These are phyloP conservation scores for Zaprionus taronus DNA, from an alignment of 1,140 invertebrate species.

Conservation along the genomic window DNA sequence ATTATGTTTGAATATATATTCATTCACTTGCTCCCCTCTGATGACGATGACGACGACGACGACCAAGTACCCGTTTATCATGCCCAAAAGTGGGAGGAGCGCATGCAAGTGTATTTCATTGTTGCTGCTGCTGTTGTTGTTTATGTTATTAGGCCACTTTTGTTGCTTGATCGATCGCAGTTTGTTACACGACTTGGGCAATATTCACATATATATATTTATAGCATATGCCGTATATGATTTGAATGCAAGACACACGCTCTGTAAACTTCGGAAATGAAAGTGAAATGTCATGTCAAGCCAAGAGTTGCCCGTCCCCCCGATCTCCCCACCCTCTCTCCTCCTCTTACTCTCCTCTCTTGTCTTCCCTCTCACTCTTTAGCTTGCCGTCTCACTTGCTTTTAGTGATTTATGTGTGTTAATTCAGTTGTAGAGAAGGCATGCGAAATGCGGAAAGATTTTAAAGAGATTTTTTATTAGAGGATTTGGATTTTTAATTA, in stretches of 20 bases:
- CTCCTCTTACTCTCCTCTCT: neutral
- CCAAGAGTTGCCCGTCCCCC: constrained; percentile 48
- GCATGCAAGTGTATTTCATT: constrained; percentile 43
- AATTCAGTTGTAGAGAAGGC: constrained; percentile 49
- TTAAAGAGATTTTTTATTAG: constrained; percentile 38
- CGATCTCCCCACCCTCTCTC: no score
- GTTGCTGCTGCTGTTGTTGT: neutral
- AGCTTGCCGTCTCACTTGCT: constrained; percentile 5
- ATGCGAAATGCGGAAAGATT: constrained; percentile 75
- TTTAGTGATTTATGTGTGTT: constrained; percentile 75
- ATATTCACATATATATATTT: constrained; percentile 3
- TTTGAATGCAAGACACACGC: constrained; percentile 71
- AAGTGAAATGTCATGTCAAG: constrained; percentile 79
- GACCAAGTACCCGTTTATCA: constrained; percentile 3
- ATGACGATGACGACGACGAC: neutral
- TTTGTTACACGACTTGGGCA: constrained; percentile 41
- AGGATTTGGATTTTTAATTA: constrained; percentile 66
- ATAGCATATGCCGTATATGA: constrained; percentile 29
- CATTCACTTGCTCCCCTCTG: constrained; percentile 24
- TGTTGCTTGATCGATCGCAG: constrained; percentile 51
- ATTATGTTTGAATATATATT: constrained; percentile 20
- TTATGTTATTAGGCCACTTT: constrained; percentile 8
- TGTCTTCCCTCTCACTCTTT: neutral
- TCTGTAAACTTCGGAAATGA: constrained; percentile 73
- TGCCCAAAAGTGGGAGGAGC: constrained; percentile 15